Conservation (phyloP, 2,888 invertebrate species). For the Dyspetes luteomarginatus region DNA sequence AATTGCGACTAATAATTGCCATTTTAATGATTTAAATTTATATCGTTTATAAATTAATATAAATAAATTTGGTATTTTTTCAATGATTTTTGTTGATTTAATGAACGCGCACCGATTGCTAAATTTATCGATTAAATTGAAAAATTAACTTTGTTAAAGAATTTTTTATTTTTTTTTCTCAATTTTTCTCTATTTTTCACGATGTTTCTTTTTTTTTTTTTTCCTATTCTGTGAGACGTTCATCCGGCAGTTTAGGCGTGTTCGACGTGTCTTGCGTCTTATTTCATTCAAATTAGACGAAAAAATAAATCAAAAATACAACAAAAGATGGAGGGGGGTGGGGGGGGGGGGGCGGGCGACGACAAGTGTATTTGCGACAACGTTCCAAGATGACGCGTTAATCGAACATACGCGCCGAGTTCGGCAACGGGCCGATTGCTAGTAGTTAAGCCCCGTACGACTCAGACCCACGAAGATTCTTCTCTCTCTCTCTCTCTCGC, state of each 20-base stretch:
- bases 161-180: no score
- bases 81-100: no score
- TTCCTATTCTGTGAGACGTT: not conserved
- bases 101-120: no score
- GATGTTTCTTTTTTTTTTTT: not conserved
- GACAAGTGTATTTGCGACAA: not conserved
- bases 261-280: slow-evolving; percentile 11
- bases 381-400: slow-evolving; percentile 37
- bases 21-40: no score
- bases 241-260: slow-evolving; percentile 6
- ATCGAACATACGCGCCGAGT: slow-evolving; percentile 39
- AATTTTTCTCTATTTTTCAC: not conserved
- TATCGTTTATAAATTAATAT: no score
- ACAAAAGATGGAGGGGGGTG: not conserved
- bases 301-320: no score
- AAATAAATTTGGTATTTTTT: no score
- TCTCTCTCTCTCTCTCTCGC: slow-evolving; percentile 8
- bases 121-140: no score
- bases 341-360: not conserved
- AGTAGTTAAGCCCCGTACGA: slow-evolving; percentile 25
- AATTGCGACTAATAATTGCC: no score
- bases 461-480: slow-evolving; percentile 63
- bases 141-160: no score
- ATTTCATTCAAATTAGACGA: not conserved
- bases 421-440: slow-evolving; percentile 43